Evolutionary conservation across 2,888 invertebrate genomes (phyloP), one percentile per base, ranked within the genome.

Genomic region (Saturnia pavonia): DNA sequence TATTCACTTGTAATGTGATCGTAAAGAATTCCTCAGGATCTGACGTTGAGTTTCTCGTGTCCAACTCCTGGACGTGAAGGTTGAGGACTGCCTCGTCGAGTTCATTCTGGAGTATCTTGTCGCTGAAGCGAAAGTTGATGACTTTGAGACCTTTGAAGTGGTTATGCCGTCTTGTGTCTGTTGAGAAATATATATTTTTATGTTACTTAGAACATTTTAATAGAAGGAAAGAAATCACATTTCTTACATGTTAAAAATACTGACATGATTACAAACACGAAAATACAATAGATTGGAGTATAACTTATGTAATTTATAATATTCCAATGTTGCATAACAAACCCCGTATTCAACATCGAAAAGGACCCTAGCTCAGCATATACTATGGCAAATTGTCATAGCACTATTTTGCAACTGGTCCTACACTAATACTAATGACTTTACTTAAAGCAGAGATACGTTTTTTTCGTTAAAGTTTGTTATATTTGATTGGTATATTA

Each of bases 101-200:
- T 77, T 96, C 95, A 83, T 96, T 96, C 82, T 96, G 95, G 25
- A 96, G 94, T 70, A 96, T 94, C 84, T 95, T 96, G 78, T 96
- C 96, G 68, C 96, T 95, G 86, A 97, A 96, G 76, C 95, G 95
- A 91, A 97, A 97, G 90, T 96, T 96, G 76, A 96, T 94, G 74
- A 96, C 95, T 83, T 96, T 96, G 76, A 96, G 93, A 70, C 95
- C 96, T 78, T 95, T 95, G 90, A 95, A 95, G 80, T 95, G 94
- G 81, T 96, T 96, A 87, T 96, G 95, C 76, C 96, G 91, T 84
- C 95, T 94, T 69, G 95, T 95, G 88, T 96, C 97, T 96, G 95
- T 71, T 70, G 76, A 71, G 34, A 71, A 54, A 68, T 70, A 19
- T 34, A 60, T 25, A 25, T 27, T 27, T 57, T 27, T 60, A 60